Evolutionary conservation across 64 coral and sea anemone species (phyloP).

Genomic region (Anthopleura sola): DNA sequence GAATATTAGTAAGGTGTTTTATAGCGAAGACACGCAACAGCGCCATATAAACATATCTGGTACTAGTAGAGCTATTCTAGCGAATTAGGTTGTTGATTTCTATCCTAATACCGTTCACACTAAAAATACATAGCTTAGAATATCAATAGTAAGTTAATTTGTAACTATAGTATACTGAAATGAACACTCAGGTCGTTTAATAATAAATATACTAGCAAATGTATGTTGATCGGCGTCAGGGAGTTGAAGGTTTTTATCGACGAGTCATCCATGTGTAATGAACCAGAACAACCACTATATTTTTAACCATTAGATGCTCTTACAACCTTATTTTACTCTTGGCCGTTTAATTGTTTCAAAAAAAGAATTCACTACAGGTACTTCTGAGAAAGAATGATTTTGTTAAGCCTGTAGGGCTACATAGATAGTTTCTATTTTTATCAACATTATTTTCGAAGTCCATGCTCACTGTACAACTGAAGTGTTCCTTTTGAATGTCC

Average conservation of each 20-base stretch:
- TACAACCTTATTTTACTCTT: background rate
- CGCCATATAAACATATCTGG: background rate
- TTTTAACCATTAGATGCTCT: background rate
- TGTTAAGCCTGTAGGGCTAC: too few species aligned
- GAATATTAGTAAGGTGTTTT: background rate
- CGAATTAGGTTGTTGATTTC: too few species aligned
- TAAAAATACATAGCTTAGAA: too few species aligned
- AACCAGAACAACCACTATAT: background rate
- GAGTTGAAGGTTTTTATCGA: background rate
- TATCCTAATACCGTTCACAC: too few species aligned
- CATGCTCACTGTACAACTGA: too few species aligned
- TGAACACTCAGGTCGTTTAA: background rate
- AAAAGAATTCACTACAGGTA: too few species aligned
- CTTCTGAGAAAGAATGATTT: too few species aligned
- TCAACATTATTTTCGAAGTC: too few species aligned
- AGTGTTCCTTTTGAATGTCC: too few species aligned
- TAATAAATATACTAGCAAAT: background rate
- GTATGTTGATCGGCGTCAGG: background rate
- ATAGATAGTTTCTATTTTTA: too few species aligned
- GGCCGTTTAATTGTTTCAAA: background rate
- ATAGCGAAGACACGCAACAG: background rate
- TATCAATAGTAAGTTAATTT: background rate
- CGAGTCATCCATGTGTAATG: background rate
- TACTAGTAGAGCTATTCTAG: too few species aligned
- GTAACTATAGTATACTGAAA: background rate